Base-by-base conservation (phyloP, 1,140 invertebrate species). In the Tenebrio molitor region DNA sequence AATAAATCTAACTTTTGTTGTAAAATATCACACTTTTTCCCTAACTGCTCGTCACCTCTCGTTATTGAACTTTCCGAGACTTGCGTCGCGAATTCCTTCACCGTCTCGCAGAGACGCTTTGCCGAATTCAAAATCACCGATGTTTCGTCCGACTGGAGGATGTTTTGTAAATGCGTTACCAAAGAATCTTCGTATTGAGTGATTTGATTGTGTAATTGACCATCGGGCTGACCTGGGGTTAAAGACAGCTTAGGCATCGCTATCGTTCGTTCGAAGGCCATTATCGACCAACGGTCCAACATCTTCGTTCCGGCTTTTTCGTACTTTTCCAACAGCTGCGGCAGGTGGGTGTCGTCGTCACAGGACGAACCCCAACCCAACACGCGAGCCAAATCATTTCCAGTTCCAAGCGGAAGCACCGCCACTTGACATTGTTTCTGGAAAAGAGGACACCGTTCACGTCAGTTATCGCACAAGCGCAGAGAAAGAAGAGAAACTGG, bases 311-410 rank as follows among this genome's bases (percentile, higher is more conserved):
- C 93, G 5, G 96, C 95, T 76, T 94, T 91, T 85, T 98, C 97
- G 81, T 98, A 96, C 71, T 94, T 92, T 80, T 98, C 96, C 4
- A 99, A 84, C 21, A 98, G 87, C 77, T 96, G 92, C 10, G 95
- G 93, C 39, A 98, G 86, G 84, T 97, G 94, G 3, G 96, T 92
- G 77, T 98, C 97, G 81, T 97, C 95, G 80, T 98, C 96, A 82
- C 96, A 98, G 0, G 94, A 94, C 6, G 94, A 90, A 14, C 97
- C 96, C 96, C 96, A 98, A n/a, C 97, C 96, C 5, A 98, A 85
- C 0, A 98, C 96, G 14, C 97, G 84, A 0, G 96, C 95, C 69
- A 99, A 85, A 82, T 99, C 97, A 84, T 99, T 99, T 23, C 97
- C 97, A 0, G 97, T 98, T 15, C 97, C 97, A 78, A 99, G 86